phyloP scores from a whole-genome alignment of 2,113 vertebrate species.

The Seriola quinqueradiata region DNA sequence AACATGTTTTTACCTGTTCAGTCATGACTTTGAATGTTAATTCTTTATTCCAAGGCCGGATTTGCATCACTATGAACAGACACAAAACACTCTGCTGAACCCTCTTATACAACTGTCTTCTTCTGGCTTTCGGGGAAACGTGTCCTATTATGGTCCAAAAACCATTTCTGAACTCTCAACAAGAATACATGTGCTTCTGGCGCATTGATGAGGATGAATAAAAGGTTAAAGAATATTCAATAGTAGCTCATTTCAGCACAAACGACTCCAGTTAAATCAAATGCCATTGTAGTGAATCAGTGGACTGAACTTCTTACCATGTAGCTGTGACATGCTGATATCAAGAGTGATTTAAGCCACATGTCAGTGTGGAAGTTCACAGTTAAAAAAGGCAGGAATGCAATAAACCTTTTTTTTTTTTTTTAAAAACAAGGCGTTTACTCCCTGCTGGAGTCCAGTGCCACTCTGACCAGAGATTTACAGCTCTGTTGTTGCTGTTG shows the following conservation, averaged over 20 bases:
- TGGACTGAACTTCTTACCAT: neutral
- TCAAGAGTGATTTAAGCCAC: conserved; percentile 35
- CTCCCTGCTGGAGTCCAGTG: conserved; percentile 27
- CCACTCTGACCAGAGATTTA: conserved; percentile 36
- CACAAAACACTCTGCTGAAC: neutral
- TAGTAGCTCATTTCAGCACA: neutral
- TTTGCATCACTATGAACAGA: neutral
- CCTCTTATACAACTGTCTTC: neutral
- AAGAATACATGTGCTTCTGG: neutral
- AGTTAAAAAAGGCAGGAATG: conserved; percentile 45
- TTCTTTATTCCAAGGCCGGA: conserved; percentile 1
- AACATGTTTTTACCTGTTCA: neutral
- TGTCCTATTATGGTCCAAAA: neutral
- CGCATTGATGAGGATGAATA: neutral
- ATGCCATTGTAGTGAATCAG: conserved; percentile 6
- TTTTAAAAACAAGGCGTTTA: conserved; percentile 15
- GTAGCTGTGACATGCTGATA: conserved; percentile 1
- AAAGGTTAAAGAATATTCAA: neutral
- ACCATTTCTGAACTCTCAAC: neutral
- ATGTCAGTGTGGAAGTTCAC: conserved; percentile 4
- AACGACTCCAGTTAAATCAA: neutral
- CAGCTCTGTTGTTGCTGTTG: conserved; percentile 44
- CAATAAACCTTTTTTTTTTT: conserved; percentile 39
- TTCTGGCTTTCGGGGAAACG: neutral
- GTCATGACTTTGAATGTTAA: neutral